These are phyloP conservation scores for Andrena cerasifolii DNA, from an alignment of 1,140 invertebrate genomes.

Conservation along the genomic window DNA sequence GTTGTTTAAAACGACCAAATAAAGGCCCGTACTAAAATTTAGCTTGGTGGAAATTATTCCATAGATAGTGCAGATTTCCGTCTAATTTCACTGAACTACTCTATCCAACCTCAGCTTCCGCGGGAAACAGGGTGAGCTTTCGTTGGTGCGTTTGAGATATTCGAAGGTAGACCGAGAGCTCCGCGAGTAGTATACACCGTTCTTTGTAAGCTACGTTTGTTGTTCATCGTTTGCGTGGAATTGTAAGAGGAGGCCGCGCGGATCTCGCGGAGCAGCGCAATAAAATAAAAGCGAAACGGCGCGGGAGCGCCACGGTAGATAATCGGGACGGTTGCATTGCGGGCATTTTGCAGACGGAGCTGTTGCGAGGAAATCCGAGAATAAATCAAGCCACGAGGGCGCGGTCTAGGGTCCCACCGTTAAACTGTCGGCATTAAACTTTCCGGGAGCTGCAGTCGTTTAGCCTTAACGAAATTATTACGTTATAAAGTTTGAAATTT, in stretches of 20 bases:
- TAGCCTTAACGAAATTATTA: not conserved
- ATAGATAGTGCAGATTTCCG: too few species aligned
- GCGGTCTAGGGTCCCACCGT: constrained; percentile 8
- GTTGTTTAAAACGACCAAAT: too few species aligned
- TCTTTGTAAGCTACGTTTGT: too few species aligned
- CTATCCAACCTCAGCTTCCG: too few species aligned
- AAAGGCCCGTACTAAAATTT: too few species aligned
- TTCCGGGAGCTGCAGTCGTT: not conserved
- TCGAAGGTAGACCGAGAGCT: too few species aligned
- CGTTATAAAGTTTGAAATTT: not conserved
- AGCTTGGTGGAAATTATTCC: too few species aligned
- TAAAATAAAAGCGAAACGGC: constrained; percentile 44
- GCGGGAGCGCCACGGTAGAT: not conserved
- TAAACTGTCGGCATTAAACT: not conserved
- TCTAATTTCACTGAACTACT: too few species aligned
- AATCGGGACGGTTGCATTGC: not conserved
- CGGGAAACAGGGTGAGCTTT: too few species aligned
- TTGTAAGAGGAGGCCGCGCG: constrained; percentile 11
- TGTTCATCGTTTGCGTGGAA: constrained; percentile 3
- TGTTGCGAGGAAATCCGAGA: constrained; percentile 45
- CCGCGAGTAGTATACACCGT: too few species aligned
- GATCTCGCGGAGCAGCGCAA: constrained; percentile 43
- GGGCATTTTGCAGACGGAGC: not conserved
- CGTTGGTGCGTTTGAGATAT: too few species aligned
- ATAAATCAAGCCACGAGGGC: constrained; percentile 52